These are phyloP conservation scores for Carapus acus DNA, from an alignment of 2,797 vertebrate species.

Conservation along the genomic window DNA sequence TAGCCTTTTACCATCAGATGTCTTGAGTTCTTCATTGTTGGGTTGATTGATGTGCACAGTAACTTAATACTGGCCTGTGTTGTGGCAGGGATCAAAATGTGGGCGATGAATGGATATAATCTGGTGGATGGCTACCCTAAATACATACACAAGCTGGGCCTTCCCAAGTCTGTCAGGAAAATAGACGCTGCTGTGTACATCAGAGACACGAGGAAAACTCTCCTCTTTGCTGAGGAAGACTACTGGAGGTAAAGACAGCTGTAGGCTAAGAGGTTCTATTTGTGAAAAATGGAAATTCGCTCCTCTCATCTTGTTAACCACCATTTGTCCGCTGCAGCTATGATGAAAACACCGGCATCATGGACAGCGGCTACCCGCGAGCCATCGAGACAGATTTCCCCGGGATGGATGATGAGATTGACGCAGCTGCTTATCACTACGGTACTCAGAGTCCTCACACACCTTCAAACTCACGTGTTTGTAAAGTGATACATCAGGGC, in stretches of 20 bases:
- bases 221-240: slow-evolving; percentile 84
- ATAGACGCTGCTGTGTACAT: slow-evolving; percentile 87
- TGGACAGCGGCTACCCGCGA: slow-evolving; percentile 83
- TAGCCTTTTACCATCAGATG: too few species aligned
- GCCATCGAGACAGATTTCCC: slow-evolving; percentile 81
- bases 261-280: too few species aligned
- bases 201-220: slow-evolving; percentile 78
- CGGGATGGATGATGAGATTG: slow-evolving; percentile 85
- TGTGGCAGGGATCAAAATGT: slow-evolving; percentile 84
- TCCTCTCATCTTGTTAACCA: neutral
- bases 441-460: slow-evolving; percentile 71
- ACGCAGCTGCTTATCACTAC: slow-evolving; percentile 81
- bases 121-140: slow-evolving; percentile 87
- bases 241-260: slow-evolving; percentile 85
- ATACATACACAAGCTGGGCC: slow-evolving; percentile 88
- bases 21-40: neutral
- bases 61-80: too few species aligned
- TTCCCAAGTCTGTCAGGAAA: slow-evolving; percentile 81
- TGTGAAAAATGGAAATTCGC: too few species aligned
- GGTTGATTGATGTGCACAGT: too few species aligned
- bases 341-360: slow-evolving; percentile 73
- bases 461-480: neutral
- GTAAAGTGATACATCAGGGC: too few species aligned
- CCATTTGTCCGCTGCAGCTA: slow-evolving; percentile 70
- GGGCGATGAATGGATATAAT: slow-evolving; percentile 90